Conservation (phyloP, 2,113 vertebrate species). For the Donacobius atricapilla region DNA sequence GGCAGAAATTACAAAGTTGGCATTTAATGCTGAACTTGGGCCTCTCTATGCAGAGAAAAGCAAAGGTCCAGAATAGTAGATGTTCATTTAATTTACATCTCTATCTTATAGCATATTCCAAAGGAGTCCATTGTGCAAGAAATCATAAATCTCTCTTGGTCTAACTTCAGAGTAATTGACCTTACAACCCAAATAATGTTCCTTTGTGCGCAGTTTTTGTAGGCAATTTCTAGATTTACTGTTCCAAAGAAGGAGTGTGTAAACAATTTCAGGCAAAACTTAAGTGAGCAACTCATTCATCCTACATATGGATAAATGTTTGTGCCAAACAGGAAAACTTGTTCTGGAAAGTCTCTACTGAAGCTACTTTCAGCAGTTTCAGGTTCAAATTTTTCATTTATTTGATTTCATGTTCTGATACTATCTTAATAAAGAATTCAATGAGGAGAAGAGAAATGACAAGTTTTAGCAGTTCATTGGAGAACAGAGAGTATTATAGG, state of each 20-base stretch:
- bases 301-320: background rate
- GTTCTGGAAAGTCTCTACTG: background rate
- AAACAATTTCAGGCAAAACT: background rate
- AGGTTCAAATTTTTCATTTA: background rate
- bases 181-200: conserved; percentile 19
- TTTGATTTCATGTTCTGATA: background rate
- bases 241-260: background rate
- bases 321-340: background rate
- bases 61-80: background rate
- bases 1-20: background rate
- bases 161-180: conserved; percentile 26
- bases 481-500: background rate
- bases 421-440: background rate
- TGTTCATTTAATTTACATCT: background rate
- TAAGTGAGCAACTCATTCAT: background rate
- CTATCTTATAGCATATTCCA: conserved; percentile 2
- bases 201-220: background rate
- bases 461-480: background rate
- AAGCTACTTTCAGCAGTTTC: background rate
- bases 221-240: conserved; percentile 20
- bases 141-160: background rate
- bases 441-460: background rate
- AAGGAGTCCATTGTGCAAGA: background rate
- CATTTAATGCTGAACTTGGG: background rate
- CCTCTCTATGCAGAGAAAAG: background rate